Evolutionary conservation across 1,140 invertebrate genomes (phyloP).

Genomic region (Drosophila subobscura): DNA sequence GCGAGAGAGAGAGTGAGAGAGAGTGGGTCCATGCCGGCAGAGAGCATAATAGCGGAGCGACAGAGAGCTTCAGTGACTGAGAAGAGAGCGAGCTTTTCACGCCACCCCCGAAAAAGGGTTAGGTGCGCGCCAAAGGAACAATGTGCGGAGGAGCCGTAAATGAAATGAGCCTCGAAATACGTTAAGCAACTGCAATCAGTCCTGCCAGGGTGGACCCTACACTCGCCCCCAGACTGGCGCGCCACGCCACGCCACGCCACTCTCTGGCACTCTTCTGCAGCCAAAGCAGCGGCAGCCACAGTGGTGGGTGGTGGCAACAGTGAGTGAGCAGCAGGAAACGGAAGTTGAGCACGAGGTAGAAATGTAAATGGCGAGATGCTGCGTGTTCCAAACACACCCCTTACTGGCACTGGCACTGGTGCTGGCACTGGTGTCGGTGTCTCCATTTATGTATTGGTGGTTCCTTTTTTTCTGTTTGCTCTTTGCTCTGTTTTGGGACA

Average conservation of each 20-base stretch:
- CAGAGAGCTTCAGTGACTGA: constrained; percentile 9
- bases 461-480: constrained; percentile 29
- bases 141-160: constrained; percentile 45
- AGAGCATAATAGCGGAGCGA: constrained; percentile 13
- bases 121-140: constrained; percentile 32
- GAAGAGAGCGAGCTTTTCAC: constrained; percentile 48
- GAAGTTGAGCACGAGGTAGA: constrained; percentile 58
- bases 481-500: constrained; percentile 60
- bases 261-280: constrained; percentile 13
- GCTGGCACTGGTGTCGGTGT: background rate
- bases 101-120: constrained; percentile 49
- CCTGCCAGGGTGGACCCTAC: constrained; percentile 1
- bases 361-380: constrained; percentile 54
- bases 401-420: background rate
- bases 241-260: background rate
- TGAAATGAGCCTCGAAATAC: constrained; percentile 69
- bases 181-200: constrained; percentile 63
- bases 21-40: constrained; percentile 20
- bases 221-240: background rate
- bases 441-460: constrained; percentile 40
- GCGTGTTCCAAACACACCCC: constrained; percentile 6
- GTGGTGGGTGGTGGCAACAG: no score
- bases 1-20: constrained; percentile 38
- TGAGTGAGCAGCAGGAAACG: constrained; percentile 59
- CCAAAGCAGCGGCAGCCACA: no score